Percentiles rank a stretch among this genome's conserved stretches.
Conservation (phyloP, 2,888 invertebrate species). For the Ischnura elegans region DNA sequence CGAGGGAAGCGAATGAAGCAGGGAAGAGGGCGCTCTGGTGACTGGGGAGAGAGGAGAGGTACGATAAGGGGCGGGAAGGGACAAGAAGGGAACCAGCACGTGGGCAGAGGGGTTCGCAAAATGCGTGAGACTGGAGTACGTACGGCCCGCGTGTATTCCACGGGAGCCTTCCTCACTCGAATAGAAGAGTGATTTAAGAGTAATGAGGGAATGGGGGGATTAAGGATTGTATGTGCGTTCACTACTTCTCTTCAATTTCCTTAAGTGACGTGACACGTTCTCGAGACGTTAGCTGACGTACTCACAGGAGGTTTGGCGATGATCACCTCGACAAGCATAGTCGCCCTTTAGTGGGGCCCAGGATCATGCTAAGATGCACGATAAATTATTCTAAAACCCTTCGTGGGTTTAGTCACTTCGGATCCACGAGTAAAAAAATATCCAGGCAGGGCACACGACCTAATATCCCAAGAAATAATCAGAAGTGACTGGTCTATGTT, state of each 20-base stretch:
- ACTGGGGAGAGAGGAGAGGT: neutral
- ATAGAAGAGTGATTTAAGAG: neutral
- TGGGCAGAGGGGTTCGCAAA: slow-evolving; percentile 9
- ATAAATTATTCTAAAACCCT: neutral
- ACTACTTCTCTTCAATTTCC: neutral
- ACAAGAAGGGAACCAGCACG: neutral
- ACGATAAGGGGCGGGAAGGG: neutral
- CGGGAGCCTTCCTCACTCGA: neutral
- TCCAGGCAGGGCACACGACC: slow-evolving; percentile 32
- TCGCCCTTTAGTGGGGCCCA: slow-evolving; percentile 34
- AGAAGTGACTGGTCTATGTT: neutral
- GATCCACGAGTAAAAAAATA: neutral
- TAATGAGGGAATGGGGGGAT: neutral
- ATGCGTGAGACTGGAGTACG: neutral
- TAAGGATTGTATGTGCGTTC: neutral
- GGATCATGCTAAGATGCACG: slow-evolving; percentile 8
- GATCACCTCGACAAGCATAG: slow-evolving; percentile 53
- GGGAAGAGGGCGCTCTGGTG: neutral
- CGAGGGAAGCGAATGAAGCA: slow-evolving; percentile 21
- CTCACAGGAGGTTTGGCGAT: neutral
- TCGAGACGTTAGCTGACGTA: slow-evolving; percentile 24
- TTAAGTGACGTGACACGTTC: slow-evolving; percentile 57
- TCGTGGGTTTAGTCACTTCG: neutral
- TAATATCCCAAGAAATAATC: neutral
- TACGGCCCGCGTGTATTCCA: neutral